A percentile compares a stretch with the other conserved stretches of the same genome.
Conservation (phyloP, 64 coral and sea anemone genomes). For the Stichodactyla helianthus region DNA sequence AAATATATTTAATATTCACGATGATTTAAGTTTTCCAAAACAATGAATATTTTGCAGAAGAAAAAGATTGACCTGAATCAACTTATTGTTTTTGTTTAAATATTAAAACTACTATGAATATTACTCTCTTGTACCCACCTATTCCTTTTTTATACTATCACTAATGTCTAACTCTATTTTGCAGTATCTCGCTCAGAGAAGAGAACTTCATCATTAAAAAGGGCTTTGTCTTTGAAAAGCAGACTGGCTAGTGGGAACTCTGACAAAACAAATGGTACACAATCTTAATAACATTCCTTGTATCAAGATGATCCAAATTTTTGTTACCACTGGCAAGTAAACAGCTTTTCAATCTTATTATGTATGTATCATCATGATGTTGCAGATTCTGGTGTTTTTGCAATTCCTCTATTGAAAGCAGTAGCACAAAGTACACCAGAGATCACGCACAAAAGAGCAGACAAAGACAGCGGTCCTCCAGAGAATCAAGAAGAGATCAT, state of each 20-base stretch:
- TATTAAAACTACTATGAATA: neutral
- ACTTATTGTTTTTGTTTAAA: neutral
- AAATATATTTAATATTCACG: neutral
- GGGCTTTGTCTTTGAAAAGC: slow-evolving; percentile 78
- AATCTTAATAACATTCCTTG: no score
- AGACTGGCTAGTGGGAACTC: slow-evolving; percentile 14
- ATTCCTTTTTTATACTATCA: neutral
- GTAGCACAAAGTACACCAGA: slow-evolving; percentile 52
- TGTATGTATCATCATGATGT: neutral
- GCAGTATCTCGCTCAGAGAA: slow-evolving; percentile 2
- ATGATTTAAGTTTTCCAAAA: neutral
- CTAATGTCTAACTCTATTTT: neutral
- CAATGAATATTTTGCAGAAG: no score
- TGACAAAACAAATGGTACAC: slow-evolving; percentile 56
- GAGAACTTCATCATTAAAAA: slow-evolving; percentile 49
- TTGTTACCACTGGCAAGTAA: neutral
- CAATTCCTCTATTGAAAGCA: slow-evolving; percentile 77
- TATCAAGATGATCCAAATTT: no score
- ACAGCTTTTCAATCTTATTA: neutral
- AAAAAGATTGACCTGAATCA: no score
- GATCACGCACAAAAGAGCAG: slow-evolving; percentile 20
- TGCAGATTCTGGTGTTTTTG: slow-evolving; percentile 84
- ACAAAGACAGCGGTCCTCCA: neutral
- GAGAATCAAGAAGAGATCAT: slow-evolving; percentile 28
- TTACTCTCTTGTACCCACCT: neutral